Evolutionary conservation across 2,113 vertebrate genomes (phyloP).

Genomic region (Ophthalmolycus amberensis): DNA sequence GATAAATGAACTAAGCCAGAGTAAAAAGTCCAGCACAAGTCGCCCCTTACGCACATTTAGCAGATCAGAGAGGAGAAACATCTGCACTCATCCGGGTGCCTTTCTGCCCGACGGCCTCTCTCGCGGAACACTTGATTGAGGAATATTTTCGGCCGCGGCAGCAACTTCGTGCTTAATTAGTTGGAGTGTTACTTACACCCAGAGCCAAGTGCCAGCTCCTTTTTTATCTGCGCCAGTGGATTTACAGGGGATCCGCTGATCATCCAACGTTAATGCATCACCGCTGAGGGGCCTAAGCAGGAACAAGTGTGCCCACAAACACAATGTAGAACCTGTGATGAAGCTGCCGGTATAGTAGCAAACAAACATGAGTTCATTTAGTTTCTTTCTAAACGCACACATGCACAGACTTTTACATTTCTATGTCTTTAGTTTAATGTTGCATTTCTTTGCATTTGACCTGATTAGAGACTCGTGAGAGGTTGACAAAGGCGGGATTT

Average conservation of each 20-base stretch:
- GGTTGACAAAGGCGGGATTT: background rate
- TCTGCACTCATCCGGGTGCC: background rate
- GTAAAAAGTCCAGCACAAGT: background rate
- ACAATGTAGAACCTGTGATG: background rate
- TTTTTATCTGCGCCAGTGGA: slow-evolving; percentile 48
- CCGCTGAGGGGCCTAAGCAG: slow-evolving; percentile 16
- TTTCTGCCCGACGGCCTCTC: background rate
- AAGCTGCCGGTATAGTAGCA: background rate
- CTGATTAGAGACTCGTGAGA: slow-evolving; percentile 22
- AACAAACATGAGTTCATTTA: background rate
- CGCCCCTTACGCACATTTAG: background rate
- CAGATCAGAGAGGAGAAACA: background rate
- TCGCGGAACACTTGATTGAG: background rate
- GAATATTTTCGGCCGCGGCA: background rate
- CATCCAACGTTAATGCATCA: slow-evolving; percentile 40
- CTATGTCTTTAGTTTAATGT: background rate
- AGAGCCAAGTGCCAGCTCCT: slow-evolving; percentile 17
- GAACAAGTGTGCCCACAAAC: slow-evolving; percentile 16
- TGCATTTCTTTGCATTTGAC: background rate
- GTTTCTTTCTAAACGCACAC: background rate
- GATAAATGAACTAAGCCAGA: background rate
- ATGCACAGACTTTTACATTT: background rate
- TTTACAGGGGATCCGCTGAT: slow-evolving; percentile 42
- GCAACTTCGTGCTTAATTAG: slow-evolving; percentile 55
- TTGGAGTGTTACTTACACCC: slow-evolving; percentile 33